Base-by-base conservation (phyloP, 1,140 invertebrate species). In the Yoshiicerus persimilis region DNA sequence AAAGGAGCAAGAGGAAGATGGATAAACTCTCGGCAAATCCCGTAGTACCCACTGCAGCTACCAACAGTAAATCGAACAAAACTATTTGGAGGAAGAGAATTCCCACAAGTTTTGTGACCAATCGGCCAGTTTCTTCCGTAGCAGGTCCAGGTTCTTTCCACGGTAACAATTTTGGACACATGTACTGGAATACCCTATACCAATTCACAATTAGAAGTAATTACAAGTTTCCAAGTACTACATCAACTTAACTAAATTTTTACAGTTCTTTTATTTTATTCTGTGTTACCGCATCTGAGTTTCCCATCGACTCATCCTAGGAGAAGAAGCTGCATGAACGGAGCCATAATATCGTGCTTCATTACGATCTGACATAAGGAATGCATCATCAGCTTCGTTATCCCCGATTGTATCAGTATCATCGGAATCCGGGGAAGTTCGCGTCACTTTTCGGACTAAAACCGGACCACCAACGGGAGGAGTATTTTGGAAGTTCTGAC, bases 111-210 rank as follows among this genome's bases (percentile, higher is more conserved):
- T 97, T 97, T 93, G 97, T 97, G 77, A 97, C 97, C 92, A 96
- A 96, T 92, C 96, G 95, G 85, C 97, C 97, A 92, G 92, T 92
- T 88, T 95, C 95, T 91, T 96, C 95, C 5, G 97, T 97, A 23
- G 96, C 96, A 2, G 96, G 96, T 34, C 97, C 96, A 84, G 94
- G 94, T 91, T 97, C 96, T 1, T 96, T 95, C 96, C 96, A 97
- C 0, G 97, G 97, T 91, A 97, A 96, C 89, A 97, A 94, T 9
- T 95, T 96, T 13, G 97, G 96, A 92, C 96, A 97, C 80, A 97
- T 92, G 91, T 97, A 97, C 38, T 91, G 90, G 16, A 91, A 30
- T 11, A 91, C 89, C 66, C 90, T 89, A 84, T 34, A 36, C n/a
- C n/a, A n/a, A n/a, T n/a, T n/a, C n/a, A n/a, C 3, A n/a, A 77